Conservation (phyloP, 2,113 vertebrate species). For the Oreocharis arfaki region DNA sequence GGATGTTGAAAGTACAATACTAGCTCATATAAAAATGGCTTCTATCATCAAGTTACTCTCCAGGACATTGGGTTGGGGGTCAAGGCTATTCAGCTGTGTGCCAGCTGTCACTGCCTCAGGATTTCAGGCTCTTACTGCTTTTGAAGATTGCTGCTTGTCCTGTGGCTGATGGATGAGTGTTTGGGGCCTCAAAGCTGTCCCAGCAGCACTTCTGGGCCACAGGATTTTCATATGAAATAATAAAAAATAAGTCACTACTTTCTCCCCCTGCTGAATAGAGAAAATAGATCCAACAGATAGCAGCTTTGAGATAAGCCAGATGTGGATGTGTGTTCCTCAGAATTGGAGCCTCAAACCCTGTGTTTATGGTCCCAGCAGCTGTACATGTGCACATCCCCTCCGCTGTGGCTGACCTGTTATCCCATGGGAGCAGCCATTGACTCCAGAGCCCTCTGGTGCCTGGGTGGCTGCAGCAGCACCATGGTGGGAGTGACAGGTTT, state of each 20-base stretch:
- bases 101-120: not conserved
- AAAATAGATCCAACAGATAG: not conserved
- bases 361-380: not conserved
- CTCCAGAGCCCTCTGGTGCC: not conserved
- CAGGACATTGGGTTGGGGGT: not conserved
- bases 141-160: not conserved
- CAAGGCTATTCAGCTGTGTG: not conserved
- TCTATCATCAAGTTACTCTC: not conserved
- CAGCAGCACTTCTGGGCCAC: not conserved
- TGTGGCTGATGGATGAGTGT: not conserved
- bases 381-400: fast-evolving
- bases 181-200: not conserved
- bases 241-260: not conserved
- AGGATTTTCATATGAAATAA: not conserved
- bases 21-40: not conserved
- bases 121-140: not conserved
- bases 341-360: not conserved
- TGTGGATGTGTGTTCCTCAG: not conserved
- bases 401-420: fast-evolving
- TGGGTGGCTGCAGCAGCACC: not conserved
- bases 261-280: not conserved
- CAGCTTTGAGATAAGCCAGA: not conserved
- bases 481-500: not conserved
- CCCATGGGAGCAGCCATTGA: not conserved
- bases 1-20: not conserved